Evolutionary conservation across 1,140 invertebrate genomes (phyloP), one percentile per base, ranked within the genome.

Genomic region (Aphelinus certus): DNA sequence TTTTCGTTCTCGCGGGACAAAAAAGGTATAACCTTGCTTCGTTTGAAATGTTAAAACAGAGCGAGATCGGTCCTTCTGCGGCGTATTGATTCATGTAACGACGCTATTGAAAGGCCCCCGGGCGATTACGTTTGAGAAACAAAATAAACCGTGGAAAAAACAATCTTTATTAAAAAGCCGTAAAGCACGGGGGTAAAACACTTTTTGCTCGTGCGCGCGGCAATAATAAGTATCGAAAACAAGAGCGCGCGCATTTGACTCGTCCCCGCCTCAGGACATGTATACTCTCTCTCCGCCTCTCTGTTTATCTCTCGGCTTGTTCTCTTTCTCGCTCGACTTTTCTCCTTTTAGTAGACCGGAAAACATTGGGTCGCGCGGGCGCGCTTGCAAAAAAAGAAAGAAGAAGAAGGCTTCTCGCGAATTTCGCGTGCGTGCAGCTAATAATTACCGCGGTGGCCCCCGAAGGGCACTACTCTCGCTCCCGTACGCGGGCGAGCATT

Each of bases 161-260:
- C 9, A 66, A 46, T 66, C 55, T 63, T 7, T 61, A 73, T 73
- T 67, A 67, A 67, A 73, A 73, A 46, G 56, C 26, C 64, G 43
- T 73, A 67, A 67, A 67, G 48, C 47, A 45, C 26, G 26, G 26
- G 26, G 26, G 26, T 26, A 26, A 26, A 45, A 7, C 53, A 55
- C 3, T 46, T 69, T 58, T 63, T 62, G 26, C 57, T 62, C 1
- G 26, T 26, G 26, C 26, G 26, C 26, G 49, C 69, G 55, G 7
- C 7, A 10, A 4, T 61, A 61, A 61, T 60, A 70, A 49, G 26
- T n/a, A 72, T 57, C 9, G 49, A 65, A 57, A 72, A 48, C 45
- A 63, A 64, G 64, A 4, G 70, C 49, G 26, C 56, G 1, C 26
- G 26, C 3, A 64, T 26, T 26, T 72, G 56, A 64, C 70, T 63